These are phyloP conservation scores for Hypomesus transpacificus DNA, from an alignment of 2,113 vertebrate genomes.

Conservation along the genomic window DNA sequence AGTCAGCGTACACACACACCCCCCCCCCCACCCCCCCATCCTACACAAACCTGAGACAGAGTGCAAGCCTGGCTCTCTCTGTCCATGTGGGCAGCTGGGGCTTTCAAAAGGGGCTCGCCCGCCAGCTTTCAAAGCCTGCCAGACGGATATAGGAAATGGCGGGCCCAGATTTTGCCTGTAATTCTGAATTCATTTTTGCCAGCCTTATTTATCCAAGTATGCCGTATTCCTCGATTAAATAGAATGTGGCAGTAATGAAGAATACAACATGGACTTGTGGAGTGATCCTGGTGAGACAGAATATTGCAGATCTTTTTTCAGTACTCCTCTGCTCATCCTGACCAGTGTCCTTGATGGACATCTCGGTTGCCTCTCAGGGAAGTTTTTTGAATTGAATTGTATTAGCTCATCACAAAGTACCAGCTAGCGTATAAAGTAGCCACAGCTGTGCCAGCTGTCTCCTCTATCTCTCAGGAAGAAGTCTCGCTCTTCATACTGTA, in stretches of 20 bases:
- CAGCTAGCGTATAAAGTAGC: constrained; percentile 8
- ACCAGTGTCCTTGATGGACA: background rate
- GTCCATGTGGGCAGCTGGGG: constrained; percentile 38
- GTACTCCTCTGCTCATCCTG: background rate
- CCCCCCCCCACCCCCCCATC: background rate
- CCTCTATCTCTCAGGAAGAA: constrained; percentile 22
- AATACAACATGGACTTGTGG: constrained; percentile 18
- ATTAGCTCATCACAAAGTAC: constrained; percentile 1
- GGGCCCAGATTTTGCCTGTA: constrained; percentile 35
- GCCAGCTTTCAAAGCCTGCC: constrained; percentile 37
- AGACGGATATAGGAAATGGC: constrained; percentile 47
- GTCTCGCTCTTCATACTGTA: constrained; percentile 33
- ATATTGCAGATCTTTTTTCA: background rate
- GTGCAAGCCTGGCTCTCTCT: constrained; percentile 13
- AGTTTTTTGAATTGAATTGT: background rate
- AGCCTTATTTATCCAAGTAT: constrained; percentile 39
- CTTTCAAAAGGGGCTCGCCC: constrained; percentile 24
- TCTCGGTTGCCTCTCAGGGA: background rate
- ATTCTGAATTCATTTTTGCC: constrained; percentile 36
- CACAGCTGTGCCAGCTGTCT: constrained; percentile 33
- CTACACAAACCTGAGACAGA: constrained; percentile 5
- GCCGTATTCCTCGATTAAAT: constrained; percentile 29
- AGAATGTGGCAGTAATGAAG: constrained; percentile 24
- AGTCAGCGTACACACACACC: too few species aligned
- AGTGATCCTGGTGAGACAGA: background rate